These are phyloP conservation scores for Xenopus tropicalis DNA, from an alignment of 2,113 vertebrate genomes.

Conservation along the genomic window DNA sequence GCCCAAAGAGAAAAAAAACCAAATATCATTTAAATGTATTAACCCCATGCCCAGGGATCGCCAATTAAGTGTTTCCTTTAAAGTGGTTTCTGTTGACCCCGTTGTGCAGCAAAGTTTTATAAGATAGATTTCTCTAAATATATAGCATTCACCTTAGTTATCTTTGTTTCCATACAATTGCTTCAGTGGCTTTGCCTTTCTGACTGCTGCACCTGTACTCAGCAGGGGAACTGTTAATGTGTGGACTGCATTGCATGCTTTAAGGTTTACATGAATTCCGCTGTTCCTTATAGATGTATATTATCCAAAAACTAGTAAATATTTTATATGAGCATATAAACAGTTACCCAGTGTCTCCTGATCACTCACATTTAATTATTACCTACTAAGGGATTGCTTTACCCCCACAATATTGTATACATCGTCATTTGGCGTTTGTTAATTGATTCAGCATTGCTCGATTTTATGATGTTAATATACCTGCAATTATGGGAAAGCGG, in stretches of 20 bases:
- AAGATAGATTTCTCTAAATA: neutral
- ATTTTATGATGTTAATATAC: conserved; percentile 47
- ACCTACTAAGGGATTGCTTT: conserved; percentile 21
- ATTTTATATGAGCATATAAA: conserved; percentile 11
- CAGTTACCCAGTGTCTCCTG: conserved; percentile 19
- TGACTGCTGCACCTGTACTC: neutral
- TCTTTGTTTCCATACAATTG: neutral
- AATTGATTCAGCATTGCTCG: conserved; percentile 44
- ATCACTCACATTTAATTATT: conserved; percentile 38
- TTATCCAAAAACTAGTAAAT: neutral
- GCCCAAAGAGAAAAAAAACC: too few relatives aligned
- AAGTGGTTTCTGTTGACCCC: too few relatives aligned
- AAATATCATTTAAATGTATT: too few relatives aligned
- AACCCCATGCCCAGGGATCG: too few relatives aligned
- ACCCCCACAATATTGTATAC: conserved; percentile 36
- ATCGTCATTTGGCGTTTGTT: conserved; percentile 37
- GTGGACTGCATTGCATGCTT: neutral
- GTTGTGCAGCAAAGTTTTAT: neutral
- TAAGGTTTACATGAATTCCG: neutral
- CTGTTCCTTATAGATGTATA: neutral
- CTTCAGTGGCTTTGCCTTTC: neutral
- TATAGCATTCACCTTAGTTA: neutral
- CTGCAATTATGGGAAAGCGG: conserved; percentile 43
- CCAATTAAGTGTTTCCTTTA: too few relatives aligned
- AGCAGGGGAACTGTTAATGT: neutral